Percentiles rank a stretch among this genome's conserved stretches.
Conservation (phyloP, 2,797 vertebrate genomes). For the Catostomus latipinnis region DNA sequence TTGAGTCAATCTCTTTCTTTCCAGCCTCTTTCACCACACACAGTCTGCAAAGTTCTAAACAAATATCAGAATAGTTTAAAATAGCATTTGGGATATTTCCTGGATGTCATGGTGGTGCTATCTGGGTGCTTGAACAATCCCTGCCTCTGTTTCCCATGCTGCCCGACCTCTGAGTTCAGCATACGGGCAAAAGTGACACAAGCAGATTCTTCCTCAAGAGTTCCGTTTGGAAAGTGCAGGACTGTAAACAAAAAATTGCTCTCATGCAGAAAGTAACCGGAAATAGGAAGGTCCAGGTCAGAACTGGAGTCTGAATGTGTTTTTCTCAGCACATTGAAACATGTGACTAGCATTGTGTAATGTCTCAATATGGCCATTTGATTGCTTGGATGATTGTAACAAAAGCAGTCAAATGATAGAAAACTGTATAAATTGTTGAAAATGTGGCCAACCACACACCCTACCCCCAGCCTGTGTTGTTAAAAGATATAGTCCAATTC, state of each 20-base stretch:
- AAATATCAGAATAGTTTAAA: conserved; percentile 72
- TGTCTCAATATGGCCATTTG: conserved; percentile 25
- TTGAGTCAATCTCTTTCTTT: conserved; percentile 24
- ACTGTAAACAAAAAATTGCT: conserved; percentile 75
- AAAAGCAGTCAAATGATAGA: conserved; percentile 12
- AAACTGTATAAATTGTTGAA: not conserved
- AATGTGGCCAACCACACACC: not conserved
- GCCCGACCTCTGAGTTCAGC: conserved; percentile 59
- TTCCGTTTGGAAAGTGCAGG: conserved; percentile 68
- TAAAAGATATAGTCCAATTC: conserved; percentile 24
- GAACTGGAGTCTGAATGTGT: conserved; percentile 38
- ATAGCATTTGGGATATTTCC: conserved; percentile 71
- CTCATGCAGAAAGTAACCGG: conserved; percentile 70
- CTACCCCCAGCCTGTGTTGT: not conserved
- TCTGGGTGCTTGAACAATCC: conserved; percentile 66
- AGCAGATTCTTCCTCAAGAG: conserved; percentile 68
- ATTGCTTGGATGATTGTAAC: not conserved
- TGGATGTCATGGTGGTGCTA: conserved; percentile 70
- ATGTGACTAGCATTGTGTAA: conserved; percentile 49
- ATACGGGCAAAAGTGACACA: conserved; percentile 59
- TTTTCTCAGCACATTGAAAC: conserved; percentile 8
- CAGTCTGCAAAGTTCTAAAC: conserved; percentile 62
- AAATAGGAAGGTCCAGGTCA: conserved; percentile 69
- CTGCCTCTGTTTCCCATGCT: conserved; percentile 68
- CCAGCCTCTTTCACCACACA: conserved; percentile 25